These are phyloP conservation scores for Drosophila navojoa DNA, from an alignment of 1,140 invertebrate species.

Conservation along the genomic window DNA sequence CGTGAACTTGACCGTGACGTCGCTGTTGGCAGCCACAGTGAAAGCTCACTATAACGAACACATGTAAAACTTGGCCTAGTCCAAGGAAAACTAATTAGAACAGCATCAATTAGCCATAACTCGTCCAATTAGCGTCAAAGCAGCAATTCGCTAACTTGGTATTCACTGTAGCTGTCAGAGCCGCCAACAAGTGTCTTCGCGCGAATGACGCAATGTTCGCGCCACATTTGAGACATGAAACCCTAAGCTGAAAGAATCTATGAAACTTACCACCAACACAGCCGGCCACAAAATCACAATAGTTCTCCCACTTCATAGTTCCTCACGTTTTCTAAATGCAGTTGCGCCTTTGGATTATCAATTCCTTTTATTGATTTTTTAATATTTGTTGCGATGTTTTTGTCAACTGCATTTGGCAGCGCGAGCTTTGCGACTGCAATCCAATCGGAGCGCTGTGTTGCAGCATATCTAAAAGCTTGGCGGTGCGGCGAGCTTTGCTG, in stretches of 20 bases:
- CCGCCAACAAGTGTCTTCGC: constrained; percentile 58
- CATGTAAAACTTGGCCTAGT: too few species aligned
- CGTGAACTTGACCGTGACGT: constrained; percentile 81
- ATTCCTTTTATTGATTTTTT: constrained; percentile 54
- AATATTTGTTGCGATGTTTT: background rate
- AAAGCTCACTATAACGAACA: background rate
- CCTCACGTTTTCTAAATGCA: constrained; percentile 20
- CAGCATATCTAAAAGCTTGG: constrained; percentile 22
- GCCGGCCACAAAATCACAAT: constrained; percentile 78
- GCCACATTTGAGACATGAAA: background rate
- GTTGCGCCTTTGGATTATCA: background rate
- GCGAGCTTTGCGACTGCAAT: constrained; percentile 49
- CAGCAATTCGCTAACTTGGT: background rate
- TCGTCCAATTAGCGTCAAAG: background rate
- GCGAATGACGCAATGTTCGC: constrained; percentile 64
- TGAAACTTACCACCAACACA: constrained; percentile 73
- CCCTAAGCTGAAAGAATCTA: background rate
- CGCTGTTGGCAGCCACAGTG: constrained; percentile 8
- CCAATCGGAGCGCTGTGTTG: constrained; percentile 9
- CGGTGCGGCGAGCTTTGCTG: constrained; percentile 1
- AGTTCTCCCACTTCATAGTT: constrained; percentile 79
- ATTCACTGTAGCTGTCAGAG: background rate
- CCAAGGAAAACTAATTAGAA: background rate
- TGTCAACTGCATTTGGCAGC: constrained; percentile 60
- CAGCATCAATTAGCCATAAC: background rate